Conservation (phyloP, 1,140 invertebrate genomes). For the Apis mellifera region DNA sequence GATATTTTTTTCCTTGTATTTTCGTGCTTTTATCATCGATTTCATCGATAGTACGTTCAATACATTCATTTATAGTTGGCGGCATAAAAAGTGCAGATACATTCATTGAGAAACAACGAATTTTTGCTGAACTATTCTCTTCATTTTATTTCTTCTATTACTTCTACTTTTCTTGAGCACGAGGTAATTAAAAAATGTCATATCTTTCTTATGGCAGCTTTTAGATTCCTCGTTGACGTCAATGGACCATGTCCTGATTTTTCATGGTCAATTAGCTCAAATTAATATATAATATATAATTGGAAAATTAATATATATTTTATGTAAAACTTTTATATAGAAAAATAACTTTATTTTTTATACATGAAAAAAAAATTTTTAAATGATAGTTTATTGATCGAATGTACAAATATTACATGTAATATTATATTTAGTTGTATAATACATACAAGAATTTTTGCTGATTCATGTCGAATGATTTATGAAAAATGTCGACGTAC, state of each 20-base stretch:
- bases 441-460: background rate
- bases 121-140: constrained; percentile 10
- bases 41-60: constrained; percentile 10
- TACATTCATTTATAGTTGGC: constrained; percentile 7
- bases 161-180: constrained; percentile 32
- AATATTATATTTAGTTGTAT: too few species aligned
- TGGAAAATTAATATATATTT: background rate
- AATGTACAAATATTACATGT: background rate
- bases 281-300: too few species aligned
- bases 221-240: constrained; percentile 8
- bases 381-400: background rate
- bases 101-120: background rate
- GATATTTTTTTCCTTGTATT: constrained; percentile 35
- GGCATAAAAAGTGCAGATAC: background rate
- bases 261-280: constrained; percentile 9
- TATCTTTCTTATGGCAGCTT: constrained; percentile 3
- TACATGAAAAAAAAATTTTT: background rate
- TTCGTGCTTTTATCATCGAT: constrained; percentile 9
- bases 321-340: background rate
- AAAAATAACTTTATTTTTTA: background rate
- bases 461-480: background rate
- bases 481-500: background rate
- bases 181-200: constrained; percentile 30
- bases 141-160: constrained; percentile 9
- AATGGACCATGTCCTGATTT: constrained; percentile 29